Percentiles rank a stretch among this genome's conserved stretches.
These are phyloP conservation scores for Thinocorus orbignyianus DNA, from an alignment of 2,113 vertebrate species.

Conservation along the genomic window DNA sequence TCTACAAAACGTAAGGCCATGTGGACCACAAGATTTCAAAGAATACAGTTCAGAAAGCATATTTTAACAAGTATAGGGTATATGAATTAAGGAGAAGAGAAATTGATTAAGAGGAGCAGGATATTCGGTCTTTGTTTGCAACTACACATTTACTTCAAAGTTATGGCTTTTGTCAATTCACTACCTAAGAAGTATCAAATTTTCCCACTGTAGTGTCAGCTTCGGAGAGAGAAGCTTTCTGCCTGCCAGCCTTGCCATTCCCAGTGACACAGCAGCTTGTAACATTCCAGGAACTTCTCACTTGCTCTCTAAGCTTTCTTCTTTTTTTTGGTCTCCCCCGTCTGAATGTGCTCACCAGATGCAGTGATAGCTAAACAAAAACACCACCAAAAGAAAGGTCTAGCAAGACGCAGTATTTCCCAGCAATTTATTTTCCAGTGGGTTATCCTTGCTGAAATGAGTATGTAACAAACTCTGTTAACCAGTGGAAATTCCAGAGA, in stretches of 20 bases:
- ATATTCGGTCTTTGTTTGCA: not conserved
- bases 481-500: conserved; percentile 24
- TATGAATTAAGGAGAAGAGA: not conserved
- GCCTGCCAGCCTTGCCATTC: conserved; percentile 57
- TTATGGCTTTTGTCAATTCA: not conserved
- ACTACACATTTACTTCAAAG: not conserved
- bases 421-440: not conserved
- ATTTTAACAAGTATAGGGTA: not conserved
- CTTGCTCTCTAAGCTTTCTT: not conserved
- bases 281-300: conserved; percentile 54
- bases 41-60: not conserved
- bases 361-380: conserved; percentile 19
- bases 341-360: conserved; percentile 65
- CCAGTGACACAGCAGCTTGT: conserved; percentile 69
- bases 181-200: conserved; percentile 36
- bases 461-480: not conserved
- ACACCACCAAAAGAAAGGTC: not conserved
- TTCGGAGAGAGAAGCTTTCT: not conserved
- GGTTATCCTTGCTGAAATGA: conserved; percentile 10
- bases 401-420: not conserved
- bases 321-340: not conserved
- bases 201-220: conserved; percentile 65
- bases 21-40: not conserved
- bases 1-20: not conserved
- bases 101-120: not conserved